A percentile compares a stretch with the other conserved stretches of the same genome.
Conservation (phyloP, 2,797 vertebrate species). For the Choloepus didactylus region DNA sequence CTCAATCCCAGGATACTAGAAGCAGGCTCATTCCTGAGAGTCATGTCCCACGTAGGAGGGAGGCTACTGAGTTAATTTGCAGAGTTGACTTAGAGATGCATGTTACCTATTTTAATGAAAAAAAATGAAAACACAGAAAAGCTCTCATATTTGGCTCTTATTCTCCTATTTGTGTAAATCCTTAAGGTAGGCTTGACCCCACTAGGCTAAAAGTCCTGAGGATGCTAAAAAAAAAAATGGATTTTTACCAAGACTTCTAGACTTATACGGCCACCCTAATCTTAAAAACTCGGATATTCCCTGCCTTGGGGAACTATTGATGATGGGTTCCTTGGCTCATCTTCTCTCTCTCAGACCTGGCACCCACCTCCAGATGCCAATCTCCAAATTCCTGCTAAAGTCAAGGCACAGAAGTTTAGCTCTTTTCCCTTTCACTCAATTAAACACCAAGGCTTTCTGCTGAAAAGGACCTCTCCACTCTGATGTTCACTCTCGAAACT, state of each 20-base stretch:
- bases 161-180: neutral
- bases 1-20: too few relatives aligned
- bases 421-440: fast-evolving
- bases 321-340: neutral
- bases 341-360: neutral
- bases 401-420: neutral
- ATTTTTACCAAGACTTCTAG: neutral
- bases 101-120: neutral
- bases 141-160: fast-evolving
- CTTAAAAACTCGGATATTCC: neutral
- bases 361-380: neutral
- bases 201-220: neutral
- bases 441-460: neutral
- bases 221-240: neutral
- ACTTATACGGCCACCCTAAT: too few relatives aligned
- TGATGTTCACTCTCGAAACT: fast-evolving
- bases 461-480: neutral
- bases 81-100: too few relatives aligned
- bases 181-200: neutral
- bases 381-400: neutral
- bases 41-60: too few relatives aligned
- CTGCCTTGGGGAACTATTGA: neutral
- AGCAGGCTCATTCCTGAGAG: too few relatives aligned
- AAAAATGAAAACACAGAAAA: neutral
- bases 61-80: too few relatives aligned